Evolutionary conservation across 2,888 invertebrate genomes (phyloP).

Genomic region (Tiphia femorata): DNA sequence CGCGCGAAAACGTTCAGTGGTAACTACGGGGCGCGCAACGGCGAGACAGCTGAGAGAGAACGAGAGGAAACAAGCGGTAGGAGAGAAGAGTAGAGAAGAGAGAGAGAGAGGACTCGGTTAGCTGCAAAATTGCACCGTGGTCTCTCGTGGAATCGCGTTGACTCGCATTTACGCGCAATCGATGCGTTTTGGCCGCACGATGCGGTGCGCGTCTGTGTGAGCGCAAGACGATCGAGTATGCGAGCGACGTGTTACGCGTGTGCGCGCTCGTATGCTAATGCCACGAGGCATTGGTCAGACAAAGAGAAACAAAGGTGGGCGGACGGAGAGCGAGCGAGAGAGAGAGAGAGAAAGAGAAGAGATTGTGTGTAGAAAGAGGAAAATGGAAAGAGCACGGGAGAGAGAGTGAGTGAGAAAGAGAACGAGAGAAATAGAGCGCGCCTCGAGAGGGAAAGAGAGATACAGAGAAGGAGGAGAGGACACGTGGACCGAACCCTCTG

Average conservation of each 20-base stretch:
- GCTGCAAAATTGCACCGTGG: constrained; percentile 33
- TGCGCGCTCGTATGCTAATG: too few species aligned
- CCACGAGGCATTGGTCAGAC: too few species aligned
- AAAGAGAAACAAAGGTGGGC: not conserved
- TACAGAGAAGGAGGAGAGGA: constrained; percentile 18
- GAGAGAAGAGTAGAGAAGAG: not conserved
- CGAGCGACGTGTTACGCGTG: constrained; percentile 3
- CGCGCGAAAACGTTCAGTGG: too few species aligned
- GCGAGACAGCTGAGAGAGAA: too few species aligned
- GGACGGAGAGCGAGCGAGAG: constrained; percentile 4
- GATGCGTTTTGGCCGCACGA: constrained; percentile 45
- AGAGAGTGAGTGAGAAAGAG: constrained; percentile 1
- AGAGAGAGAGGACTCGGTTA: constrained; percentile 11
- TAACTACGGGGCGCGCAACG: not conserved
- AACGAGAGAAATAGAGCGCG: not conserved
- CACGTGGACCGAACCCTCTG: constrained; percentile 54
- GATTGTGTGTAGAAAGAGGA: too few species aligned
- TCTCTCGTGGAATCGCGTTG: constrained; percentile 33
- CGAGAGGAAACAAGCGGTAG: not conserved
- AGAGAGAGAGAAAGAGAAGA: not conserved
- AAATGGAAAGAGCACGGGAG: too few species aligned
- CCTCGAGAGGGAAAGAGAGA: constrained; percentile 2
- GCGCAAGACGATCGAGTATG: constrained; percentile 16
- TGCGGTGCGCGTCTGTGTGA: constrained; percentile 15
- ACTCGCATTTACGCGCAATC: constrained; percentile 49